Base-by-base conservation (phyloP, 2,888 invertebrate genomes). In the Escarpia spicata region DNA sequence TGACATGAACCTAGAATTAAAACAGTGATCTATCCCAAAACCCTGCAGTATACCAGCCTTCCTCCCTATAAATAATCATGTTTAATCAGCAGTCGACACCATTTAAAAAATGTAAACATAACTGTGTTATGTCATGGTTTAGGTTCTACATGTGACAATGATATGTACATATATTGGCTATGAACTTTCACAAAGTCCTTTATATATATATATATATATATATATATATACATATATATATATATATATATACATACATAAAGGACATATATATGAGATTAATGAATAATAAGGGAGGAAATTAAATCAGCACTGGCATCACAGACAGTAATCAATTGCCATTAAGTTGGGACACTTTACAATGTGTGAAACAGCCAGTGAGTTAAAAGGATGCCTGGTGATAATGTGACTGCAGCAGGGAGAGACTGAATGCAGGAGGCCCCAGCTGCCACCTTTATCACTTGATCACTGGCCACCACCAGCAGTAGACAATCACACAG, bases 391-490 rank as follows among this genome's bases (percentile, higher is more conserved):
- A 26, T 19, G 6, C 52, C 52, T 8, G 52, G 37, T 37, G 37
- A 37, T 37, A 37, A 37, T 52, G 26, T 75, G 19, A 75, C 19
- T 26, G 75, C 75, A 26, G 19, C 75, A 75, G 1, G 6, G 75
- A 6, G 26, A 75, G 52, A 75, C 75, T 75, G 75, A 75, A 75
- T 26, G 75, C 26, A 75, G 75, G 19, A 75, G 19, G 75, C 19
- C 26, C 75, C 75, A 75, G 75, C 75, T 75, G 75, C n/a, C n/a
- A n/a, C 75, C 75, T 75, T 75, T 75, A 75, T 75, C 75, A 60
- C 60, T 19, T 19, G 60, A 60, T 60, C 60, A 75, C 75, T 26
- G 75, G 75, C 75, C 4, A 75, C 19, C 6, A 4, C 75, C n/a
- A 75, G 26, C 26, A 26, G 75, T n/a, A 75, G 75, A 75, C 75